A percentile compares a stretch with the other conserved stretches of the same genome.
Conservation (phyloP, 2,797 vertebrate genomes). For the Lagodon rhomboides region DNA sequence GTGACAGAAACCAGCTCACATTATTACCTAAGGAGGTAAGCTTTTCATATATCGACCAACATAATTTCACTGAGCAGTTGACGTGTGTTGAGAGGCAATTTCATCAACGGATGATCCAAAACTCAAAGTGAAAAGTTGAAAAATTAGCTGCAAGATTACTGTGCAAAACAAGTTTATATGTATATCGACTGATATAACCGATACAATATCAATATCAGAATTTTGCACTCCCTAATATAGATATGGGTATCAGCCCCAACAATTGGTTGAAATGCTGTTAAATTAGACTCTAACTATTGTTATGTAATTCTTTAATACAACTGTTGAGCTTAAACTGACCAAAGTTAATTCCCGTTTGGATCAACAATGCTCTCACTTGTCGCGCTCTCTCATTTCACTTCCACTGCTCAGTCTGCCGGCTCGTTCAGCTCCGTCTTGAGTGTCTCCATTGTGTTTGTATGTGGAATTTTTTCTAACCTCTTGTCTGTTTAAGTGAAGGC, state of each 20-base stretch:
- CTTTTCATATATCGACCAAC: not conserved
- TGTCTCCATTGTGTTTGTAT: slow-evolving; percentile 67
- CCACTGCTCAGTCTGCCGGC: slow-evolving; percentile 35
- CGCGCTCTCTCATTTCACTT: slow-evolving; percentile 20
- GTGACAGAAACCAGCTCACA: slow-evolving; percentile 94
- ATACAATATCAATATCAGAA: too few relatives aligned
- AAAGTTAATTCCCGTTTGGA: slow-evolving; percentile 31
- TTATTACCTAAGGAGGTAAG: slow-evolving; percentile 96
- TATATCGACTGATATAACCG: too few relatives aligned
- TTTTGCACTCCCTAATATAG: too few relatives aligned
- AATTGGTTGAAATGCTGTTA: not conserved
- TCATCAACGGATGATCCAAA: too few relatives aligned
- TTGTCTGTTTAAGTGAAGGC: slow-evolving; percentile 74
- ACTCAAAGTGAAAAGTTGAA: not conserved
- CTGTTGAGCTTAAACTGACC: slow-evolving; percentile 22
- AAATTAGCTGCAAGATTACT: not conserved
- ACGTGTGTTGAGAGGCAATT: not conserved
- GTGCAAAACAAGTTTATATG: not conserved
- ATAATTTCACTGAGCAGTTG: not conserved
- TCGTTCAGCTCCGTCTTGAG: slow-evolving; percentile 60
- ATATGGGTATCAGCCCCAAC: too few relatives aligned
- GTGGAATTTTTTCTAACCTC: slow-evolving; percentile 65
- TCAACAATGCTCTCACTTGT: slow-evolving; percentile 46
- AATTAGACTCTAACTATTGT: not conserved
- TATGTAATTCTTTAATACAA: slow-evolving; percentile 10